A percentile compares a stretch with the other conserved stretches of the same genome.
phyloP scores from a whole-genome alignment of 2,888 invertebrate species.

The Nephrocerus scutellatus region DNA sequence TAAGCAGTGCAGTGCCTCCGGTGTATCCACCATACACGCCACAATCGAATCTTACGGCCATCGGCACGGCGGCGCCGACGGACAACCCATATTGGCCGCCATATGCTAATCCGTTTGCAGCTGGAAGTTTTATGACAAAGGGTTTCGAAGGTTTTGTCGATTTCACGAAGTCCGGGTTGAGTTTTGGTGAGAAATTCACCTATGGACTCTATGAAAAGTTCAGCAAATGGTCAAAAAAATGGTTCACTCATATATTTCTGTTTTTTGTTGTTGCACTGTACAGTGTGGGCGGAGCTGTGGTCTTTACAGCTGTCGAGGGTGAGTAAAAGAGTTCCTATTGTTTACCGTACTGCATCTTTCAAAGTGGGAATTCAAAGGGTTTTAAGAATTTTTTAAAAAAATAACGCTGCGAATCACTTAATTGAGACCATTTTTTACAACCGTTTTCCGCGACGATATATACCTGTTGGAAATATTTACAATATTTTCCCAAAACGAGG shows the following conservation, averaged over 20 bases:
- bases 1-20: constrained; percentile 31
- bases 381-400: too few relatives aligned
- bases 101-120: constrained; percentile 50
- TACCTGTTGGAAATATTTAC: too few relatives aligned
- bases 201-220: constrained; percentile 74
- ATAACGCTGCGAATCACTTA: too few relatives aligned
- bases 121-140: constrained; percentile 71
- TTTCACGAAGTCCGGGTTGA: constrained; percentile 73
- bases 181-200: constrained; percentile 75
- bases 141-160: constrained; percentile 73
- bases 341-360: too few relatives aligned
- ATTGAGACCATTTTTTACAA: too few relatives aligned
- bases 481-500: too few relatives aligned
- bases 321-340: too few relatives aligned
- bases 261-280: constrained; percentile 69
- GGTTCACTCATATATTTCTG: constrained; percentile 87
- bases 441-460: too few relatives aligned
- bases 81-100: constrained; percentile 43
- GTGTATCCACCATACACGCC: constrained; percentile 33
- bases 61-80: constrained; percentile 16
- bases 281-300: constrained; percentile 71
- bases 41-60: too few relatives aligned
- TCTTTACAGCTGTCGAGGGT: constrained; percentile 77
- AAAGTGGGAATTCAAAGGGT: too few relatives aligned
- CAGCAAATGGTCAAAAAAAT: constrained; percentile 67